These are phyloP conservation scores for Climacteris rufus DNA, from an alignment of 2,113 vertebrate genomes.

Conservation along the genomic window DNA sequence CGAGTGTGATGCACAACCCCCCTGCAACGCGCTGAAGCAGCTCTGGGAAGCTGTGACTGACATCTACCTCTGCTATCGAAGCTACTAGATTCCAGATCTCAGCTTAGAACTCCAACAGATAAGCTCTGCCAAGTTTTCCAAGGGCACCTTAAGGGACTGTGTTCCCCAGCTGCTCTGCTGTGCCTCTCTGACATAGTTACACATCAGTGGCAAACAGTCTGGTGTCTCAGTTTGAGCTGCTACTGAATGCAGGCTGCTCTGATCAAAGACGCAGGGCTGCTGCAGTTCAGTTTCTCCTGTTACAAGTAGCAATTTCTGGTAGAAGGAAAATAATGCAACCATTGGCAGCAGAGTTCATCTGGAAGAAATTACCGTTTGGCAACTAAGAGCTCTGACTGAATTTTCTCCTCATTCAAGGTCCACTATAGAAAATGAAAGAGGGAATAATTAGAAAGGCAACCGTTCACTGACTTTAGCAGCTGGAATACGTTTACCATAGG, in stretches of 20 bases:
- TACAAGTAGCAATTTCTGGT: not conserved
- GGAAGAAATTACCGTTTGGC: not conserved
- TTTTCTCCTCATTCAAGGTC: not conserved
- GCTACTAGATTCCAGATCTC: constrained; percentile 14
- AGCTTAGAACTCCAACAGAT: not conserved
- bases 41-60: constrained; percentile 54
- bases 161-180: not conserved
- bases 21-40: constrained; percentile 20
- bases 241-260: not conserved
- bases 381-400: not conserved
- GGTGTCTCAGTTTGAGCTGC: not conserved
- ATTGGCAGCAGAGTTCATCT: not conserved
- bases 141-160: not conserved
- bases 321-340: not conserved
- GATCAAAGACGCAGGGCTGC: not conserved
- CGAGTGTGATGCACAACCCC: not conserved
- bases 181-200: not conserved
- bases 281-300: not conserved
- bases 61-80: constrained; percentile 65
- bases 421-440: not conserved
- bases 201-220: not conserved
- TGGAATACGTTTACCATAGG: not conserved
- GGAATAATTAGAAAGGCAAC: not conserved
- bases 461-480: not conserved
- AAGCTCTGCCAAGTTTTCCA: not conserved